phyloP scores from a whole-genome alignment of 2,888 invertebrate genomes.

The Acholoe squamosa region DNA sequence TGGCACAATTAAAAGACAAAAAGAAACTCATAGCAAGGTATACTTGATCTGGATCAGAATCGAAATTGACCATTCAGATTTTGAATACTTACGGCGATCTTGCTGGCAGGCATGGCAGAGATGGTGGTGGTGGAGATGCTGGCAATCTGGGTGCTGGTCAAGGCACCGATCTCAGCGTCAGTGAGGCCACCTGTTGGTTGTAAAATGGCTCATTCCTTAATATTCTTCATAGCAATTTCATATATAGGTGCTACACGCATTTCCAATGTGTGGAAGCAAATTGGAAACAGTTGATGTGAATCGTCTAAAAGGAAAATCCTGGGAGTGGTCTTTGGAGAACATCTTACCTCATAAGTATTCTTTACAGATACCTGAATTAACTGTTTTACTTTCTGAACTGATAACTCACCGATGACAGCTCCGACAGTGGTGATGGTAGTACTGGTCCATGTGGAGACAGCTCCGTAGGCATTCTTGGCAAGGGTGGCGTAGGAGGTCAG shows the following conservation, averaged over 20 bases:
- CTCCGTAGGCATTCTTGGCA: slow-evolving; percentile 71
- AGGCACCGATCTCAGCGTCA: slow-evolving; percentile 65
- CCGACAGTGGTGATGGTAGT: slow-evolving; percentile 70
- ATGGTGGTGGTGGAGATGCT: slow-evolving; percentile 67
- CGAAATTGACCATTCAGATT: no score
- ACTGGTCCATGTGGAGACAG: slow-evolving; percentile 70
- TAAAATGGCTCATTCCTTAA: neutral
- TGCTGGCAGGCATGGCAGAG: slow-evolving; percentile 66
- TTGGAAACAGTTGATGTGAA: neutral
- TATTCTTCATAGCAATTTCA: neutral
- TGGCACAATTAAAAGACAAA: no score
- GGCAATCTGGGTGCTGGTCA: slow-evolving; percentile 67
- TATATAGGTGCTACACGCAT: no score
- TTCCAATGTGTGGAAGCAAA: neutral
- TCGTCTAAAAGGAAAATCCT: no score
- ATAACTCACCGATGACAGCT: slow-evolving; percentile 68
- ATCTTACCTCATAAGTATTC: no score
- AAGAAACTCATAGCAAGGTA: no score
- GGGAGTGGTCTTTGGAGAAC: no score
- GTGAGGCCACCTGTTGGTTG: slow-evolving; percentile 65
- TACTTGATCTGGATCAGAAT: no score
- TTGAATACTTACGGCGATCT: slow-evolving; percentile 68
- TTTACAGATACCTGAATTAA: neutral
- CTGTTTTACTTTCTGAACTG: neutral
- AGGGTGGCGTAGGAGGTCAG: slow-evolving; percentile 68